Evolutionary conservation across 2,797 vertebrate species (phyloP), one percentile per base, ranked within the genome.

Genomic region (Propithecus perrieri): DNA sequence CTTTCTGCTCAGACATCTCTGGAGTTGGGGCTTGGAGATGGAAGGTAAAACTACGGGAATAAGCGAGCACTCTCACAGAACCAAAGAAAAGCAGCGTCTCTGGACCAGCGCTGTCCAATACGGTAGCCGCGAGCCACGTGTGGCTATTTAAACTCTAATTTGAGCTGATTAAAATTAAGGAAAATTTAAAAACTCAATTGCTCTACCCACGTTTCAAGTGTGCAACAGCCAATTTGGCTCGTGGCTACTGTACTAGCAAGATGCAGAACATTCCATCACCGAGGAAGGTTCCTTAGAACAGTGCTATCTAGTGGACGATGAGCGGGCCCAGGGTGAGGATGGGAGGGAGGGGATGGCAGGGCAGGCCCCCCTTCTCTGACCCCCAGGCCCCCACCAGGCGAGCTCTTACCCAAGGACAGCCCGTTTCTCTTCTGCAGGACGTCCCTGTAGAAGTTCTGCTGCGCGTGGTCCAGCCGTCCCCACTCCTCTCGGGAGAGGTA

Each of bases 401-500:
- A 79, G 59, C 59, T 33, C 94, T 96, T 93, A 98, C 98, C 97
- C 65, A 96, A 71, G 85, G 96, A 71, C 71, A 97, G 92, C 38
- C 93, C 71, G 0, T 38, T 93, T 71, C 84, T 85, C 78, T 91
- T 93, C 94, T 96, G 95, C 12, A 96, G 84, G 79, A 95, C 5
- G 1, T 97, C 97, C 79, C 85, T 83, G 65, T 93, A 96, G 95
- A 97, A 50, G 81, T 35, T 94, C 67, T 97, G 96, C 76, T 98
- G 97, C 0, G 78, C 20, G 33, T 85, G 94, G 86, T 98, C 97
- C 93, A 98, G 95, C 67, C 80, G 95, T 18, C 97, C 95, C 98
- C 98, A 98, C 78, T 98, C 98, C 89, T 98, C 97, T 76, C 41
- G 83, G 65, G 98, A 98, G 22, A 98, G 96, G 85, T 98, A 98